A percentile compares a stretch with the other conserved stretches of the same genome.
phyloP scores from a whole-genome alignment of 2,113 vertebrate genomes.

The Catharus fuscescens region DNA sequence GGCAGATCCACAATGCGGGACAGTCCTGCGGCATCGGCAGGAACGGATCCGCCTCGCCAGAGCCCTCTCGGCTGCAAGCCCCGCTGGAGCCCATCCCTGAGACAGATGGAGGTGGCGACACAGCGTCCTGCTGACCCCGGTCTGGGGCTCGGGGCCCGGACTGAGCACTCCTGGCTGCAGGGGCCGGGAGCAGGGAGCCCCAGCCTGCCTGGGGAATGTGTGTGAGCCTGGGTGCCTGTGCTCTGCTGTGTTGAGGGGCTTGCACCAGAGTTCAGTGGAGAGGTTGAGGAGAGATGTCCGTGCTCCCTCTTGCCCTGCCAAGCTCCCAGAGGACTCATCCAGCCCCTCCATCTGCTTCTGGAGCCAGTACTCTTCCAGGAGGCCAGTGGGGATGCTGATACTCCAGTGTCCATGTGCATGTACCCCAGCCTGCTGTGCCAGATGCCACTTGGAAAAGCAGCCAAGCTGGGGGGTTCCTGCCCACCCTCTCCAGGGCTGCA shows the following conservation, averaged over 20 bases:
- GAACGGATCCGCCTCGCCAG: constrained; percentile 77
- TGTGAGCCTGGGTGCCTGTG: neutral
- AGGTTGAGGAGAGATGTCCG: neutral
- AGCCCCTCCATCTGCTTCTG: neutral
- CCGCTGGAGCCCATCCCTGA: constrained; percentile 77
- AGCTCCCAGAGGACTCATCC: neutral
- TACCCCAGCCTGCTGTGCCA: neutral
- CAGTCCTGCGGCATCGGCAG: constrained; percentile 89
- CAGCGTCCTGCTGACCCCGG: constrained; percentile 77
- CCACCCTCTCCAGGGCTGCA: neutral
- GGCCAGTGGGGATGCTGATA: neutral
- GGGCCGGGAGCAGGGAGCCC: neutral
- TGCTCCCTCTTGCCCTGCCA: fast-evolving
- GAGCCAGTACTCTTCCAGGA: fast-evolving
- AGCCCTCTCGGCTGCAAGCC: constrained; percentile 37
- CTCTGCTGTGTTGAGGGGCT: fast-evolving
- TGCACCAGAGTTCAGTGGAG: neutral
- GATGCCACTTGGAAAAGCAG: neutral
- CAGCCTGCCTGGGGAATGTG: neutral
- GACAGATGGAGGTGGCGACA: constrained; percentile 68
- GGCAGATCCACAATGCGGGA: constrained; percentile 90
- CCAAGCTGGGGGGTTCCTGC: neutral
- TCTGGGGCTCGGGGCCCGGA: neutral
- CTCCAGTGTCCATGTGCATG: neutral
- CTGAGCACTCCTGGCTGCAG: neutral